These are phyloP conservation scores for Triplophysa rosa DNA, from an alignment of 2,113 vertebrate species.

Conservation along the genomic window DNA sequence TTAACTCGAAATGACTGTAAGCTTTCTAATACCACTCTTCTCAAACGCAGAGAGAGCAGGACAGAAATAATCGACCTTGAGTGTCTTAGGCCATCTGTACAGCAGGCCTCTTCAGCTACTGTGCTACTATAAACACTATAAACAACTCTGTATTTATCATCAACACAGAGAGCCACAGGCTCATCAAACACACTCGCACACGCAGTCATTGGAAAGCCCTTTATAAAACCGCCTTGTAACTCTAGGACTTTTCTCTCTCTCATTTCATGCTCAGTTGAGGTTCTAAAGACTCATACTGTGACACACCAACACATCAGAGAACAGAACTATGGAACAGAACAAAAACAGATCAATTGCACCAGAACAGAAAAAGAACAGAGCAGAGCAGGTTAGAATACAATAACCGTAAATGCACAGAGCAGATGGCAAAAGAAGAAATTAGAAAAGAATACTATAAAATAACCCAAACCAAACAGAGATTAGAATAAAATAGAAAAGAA, in stretches of 20 bases:
- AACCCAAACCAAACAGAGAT: not conserved
- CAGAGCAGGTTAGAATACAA: not conserved
- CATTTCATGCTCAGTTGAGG: slow-evolving; percentile 14
- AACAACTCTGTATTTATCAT: slow-evolving; percentile 31
- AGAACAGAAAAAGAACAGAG: not conserved
- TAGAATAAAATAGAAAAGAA: not conserved
- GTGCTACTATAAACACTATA: slow-evolving; percentile 36
- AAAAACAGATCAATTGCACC: not conserved
- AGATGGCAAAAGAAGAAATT: not conserved
- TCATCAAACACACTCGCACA: slow-evolving; percentile 27
- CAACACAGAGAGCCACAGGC: slow-evolving; percentile 30
- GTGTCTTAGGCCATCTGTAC: slow-evolving; percentile 47
- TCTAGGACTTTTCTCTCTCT: slow-evolving; percentile 4
- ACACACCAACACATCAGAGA: not conserved
- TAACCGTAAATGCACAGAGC: not conserved
- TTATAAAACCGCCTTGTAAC: not conserved
- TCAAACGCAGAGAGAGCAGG: slow-evolving; percentile 21
- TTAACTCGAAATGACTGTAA: slow-evolving; percentile 39
- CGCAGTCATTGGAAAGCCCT: not conserved
- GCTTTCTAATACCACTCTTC: slow-evolving; percentile 29
- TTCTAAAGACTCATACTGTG: slow-evolving; percentile 13
- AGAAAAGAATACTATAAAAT: not conserved
- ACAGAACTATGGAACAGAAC: not conserved
- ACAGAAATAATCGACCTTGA: slow-evolving; percentile 56
- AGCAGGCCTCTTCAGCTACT: slow-evolving; percentile 44